Conservation (phyloP, 92 coral and sea anemone species). For the Pocillopora meandrina region DNA sequence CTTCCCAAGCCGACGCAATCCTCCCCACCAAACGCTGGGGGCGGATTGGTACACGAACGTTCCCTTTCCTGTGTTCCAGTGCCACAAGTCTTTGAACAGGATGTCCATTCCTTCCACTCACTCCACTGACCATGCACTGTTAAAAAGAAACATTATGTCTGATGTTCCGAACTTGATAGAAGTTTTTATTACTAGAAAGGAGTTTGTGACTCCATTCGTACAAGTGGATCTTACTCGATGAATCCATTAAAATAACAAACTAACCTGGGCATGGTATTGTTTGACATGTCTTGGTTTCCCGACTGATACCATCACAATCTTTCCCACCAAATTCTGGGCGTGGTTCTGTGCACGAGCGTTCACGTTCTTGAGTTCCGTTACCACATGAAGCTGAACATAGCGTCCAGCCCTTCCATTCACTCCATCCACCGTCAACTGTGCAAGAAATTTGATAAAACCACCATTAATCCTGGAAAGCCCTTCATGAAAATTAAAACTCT, state of each 20-base stretch:
- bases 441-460: not conserved
- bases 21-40: constrained; percentile 31
- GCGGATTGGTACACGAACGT: constrained; percentile 28
- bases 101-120: constrained; percentile 15
- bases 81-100: constrained; percentile 22
- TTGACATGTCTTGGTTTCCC: constrained; percentile 51
- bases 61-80: constrained; percentile 25
- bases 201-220: too few species aligned
- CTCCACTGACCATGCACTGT: constrained; percentile 26
- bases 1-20: constrained; percentile 47
- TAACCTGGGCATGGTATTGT: constrained; percentile 51
- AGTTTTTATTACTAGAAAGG: too few species aligned
- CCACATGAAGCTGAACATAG: constrained; percentile 42
- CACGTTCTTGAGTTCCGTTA: constrained; percentile 34
- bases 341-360: constrained; percentile 30
- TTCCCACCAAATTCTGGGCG: constrained; percentile 44
- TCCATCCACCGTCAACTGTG: constrained; percentile 21
- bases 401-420: constrained; percentile 39
- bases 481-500: too few species aligned
- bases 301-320: constrained; percentile 48
- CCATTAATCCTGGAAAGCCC: too few species aligned
- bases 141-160: not conserved
- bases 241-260: not conserved
- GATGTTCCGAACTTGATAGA: too few species aligned
- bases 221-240: too few species aligned